phyloP scores from a whole-genome alignment of 2,113 vertebrate genomes.

The Onychostruthus taczanowskii region DNA sequence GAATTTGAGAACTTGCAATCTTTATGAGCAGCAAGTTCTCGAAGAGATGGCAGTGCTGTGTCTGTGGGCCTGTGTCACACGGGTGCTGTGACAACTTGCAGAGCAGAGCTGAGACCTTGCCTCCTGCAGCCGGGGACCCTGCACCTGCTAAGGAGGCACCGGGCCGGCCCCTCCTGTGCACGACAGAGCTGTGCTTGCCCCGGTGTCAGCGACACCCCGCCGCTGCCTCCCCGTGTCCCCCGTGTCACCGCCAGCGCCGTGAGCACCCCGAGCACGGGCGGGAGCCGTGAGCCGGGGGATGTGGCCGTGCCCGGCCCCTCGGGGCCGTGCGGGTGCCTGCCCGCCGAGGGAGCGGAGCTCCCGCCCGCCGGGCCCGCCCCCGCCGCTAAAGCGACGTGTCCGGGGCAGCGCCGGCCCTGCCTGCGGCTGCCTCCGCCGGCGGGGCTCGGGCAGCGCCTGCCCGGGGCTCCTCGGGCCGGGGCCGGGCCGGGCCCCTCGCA shows the following conservation, averaged over 20 bases:
- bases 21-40: background rate
- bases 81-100: background rate
- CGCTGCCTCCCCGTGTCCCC: background rate
- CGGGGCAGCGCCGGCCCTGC: background rate
- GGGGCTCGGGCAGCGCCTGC: background rate
- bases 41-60: background rate
- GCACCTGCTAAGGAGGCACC: accelerated
- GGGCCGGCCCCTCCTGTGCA: accelerated
- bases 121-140: accelerated
- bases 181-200: accelerated
- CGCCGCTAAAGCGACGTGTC: constrained; percentile 76
- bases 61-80: background rate
- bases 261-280: accelerated
- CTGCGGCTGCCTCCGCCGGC: background rate
- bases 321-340: background rate
- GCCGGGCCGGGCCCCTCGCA: accelerated
- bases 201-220: accelerated
- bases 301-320: background rate
- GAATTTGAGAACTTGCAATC: background rate
- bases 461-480: background rate
- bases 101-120: accelerated
- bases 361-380: background rate
- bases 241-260: background rate
- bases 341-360: background rate
- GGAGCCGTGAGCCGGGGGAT: background rate